Evolutionary conservation across 2,797 vertebrate species (phyloP), one percentile per base, ranked within the genome.

Genomic region (Thunnus albacares): DNA sequence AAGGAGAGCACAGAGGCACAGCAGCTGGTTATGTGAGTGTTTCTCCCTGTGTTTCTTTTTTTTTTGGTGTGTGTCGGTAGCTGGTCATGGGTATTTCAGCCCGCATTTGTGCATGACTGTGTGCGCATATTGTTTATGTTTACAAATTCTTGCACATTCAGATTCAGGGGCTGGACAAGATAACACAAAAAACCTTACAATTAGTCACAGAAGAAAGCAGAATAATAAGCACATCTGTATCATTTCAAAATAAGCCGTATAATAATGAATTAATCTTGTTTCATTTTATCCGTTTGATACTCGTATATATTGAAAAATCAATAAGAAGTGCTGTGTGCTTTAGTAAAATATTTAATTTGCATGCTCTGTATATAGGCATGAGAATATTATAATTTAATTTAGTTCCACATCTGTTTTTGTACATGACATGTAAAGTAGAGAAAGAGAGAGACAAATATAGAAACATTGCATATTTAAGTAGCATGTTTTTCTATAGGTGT

Each of bases 151-250:
- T 68, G 43, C 47, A 77, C 71, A 53, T 33, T 62, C 35, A 56
- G 62, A 72, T 77, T 60, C 57, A 57, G 47, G n/a, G 38, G 13
- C 73, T 38, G 41, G 35, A 64, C 68, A 57, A 71, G 73, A 86
- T 83, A 60, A 86, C 38, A 77, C 71, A 63, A 77, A 24, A 75
- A 62, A 24, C 61, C 20, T 0, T 6, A 78, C 74, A 81, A 84
- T 85, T 81, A 82, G 80, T 85, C 75, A 84, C 77, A 76, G 35
- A 59, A 82, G 71, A 79, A 64, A 74, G 73, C 57, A 80, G 52
- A 75, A 75, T 38, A 77, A 68, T 20, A 51, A 20, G 51, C 51
- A 10, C 49, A 69, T 57, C 60, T 63, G 78, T 20, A 38, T 74
- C 57, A 63, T 72, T 72, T 77, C 58, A 51, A 66, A 83, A 49